Evolutionary conservation across 92 coral and sea anemone species (phyloP), one percentile per base, ranked within the genome.

Genomic region (Bergia sp.): DNA sequence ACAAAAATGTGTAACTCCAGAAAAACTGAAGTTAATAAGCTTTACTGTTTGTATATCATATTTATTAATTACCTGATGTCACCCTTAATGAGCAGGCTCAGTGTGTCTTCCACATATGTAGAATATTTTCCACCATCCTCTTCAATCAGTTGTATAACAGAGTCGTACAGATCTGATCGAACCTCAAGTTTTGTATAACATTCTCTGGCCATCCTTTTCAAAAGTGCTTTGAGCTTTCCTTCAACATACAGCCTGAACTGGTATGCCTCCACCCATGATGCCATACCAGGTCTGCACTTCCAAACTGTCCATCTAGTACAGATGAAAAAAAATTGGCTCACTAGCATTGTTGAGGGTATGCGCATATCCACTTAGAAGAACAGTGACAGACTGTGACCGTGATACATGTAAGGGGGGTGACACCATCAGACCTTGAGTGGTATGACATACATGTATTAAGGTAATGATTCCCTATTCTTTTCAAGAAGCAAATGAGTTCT

Each of bases 241-340:
- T 93, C 96, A 55, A 84, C 84, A 44, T 89, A 41, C n/a, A 92
- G 55, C 65, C 98, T 83, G n/a, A 93, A 88, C 91, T 89, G 90
- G 76, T 80, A 95, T 6, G 79, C 82, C 11, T 80, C 80, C 76
- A 74, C 77, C 98, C 98, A 95, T 77, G 90, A 86, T 64, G 64
- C 81, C 7, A n/a, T 39, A 20, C 39, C 82, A 76, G 92, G 91
- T 37, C n/a, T 61, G 7, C n/a, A 77, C 64, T 82, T 91, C 98
- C 98, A 95, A 29, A 90, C 67, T 45, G 53, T 41, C 98, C 98
- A 95, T 38, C 98, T 95, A 47, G 47, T 50, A 81, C 15, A 36
- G 13, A 89, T 44, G 18, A n/a, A 20, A 37, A 37, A 23, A 16
- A 29, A 45, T 53, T 15, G 16, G 58, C 18, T 53, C 58, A 53